phyloP scores from a whole-genome alignment of 2,888 invertebrate genomes.

The Caenorhabditis afra region DNA sequence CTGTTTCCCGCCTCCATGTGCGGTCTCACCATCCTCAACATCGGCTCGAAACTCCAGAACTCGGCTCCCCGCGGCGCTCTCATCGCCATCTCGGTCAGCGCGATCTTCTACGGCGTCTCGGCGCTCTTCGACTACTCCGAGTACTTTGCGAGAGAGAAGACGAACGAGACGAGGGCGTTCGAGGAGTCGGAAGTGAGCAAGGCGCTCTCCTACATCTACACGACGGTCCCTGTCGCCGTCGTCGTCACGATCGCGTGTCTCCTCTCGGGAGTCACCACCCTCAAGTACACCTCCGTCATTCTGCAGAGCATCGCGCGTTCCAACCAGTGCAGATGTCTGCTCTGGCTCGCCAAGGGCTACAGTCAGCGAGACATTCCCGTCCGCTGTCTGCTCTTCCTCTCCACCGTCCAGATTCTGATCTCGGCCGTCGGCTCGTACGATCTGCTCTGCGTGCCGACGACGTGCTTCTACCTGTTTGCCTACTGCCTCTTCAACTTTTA shows the following conservation, averaged over 20 bases:
- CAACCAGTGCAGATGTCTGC: constrained; percentile 23
- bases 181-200: background rate
- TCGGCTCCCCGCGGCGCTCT: constrained; percentile 53
- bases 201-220: constrained; percentile 48
- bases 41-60: constrained; percentile 52
- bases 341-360: constrained; percentile 47
- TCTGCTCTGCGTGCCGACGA: constrained; percentile 54
- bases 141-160: constrained; percentile 43
- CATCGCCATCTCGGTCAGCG: constrained; percentile 45
- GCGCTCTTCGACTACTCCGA: constrained; percentile 53
- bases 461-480: constrained; percentile 44
- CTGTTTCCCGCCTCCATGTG: constrained; percentile 57
- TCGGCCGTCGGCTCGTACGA: constrained; percentile 57
- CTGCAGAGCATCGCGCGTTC: constrained; percentile 44
- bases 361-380: constrained; percentile 49
- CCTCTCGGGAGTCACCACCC: constrained; percentile 51
- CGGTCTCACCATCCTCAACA: constrained; percentile 48
- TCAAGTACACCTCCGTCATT: constrained; percentile 48
- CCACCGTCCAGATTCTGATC: constrained; percentile 38
- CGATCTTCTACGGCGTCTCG: constrained; percentile 40
- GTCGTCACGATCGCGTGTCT: constrained; percentile 47
- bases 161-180: constrained; percentile 10
- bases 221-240: constrained; percentile 52
- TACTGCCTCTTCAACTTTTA: constrained; percentile 60
- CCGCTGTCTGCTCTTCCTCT: constrained; percentile 36